Evolutionary conservation across 2,113 vertebrate genomes (phyloP), one percentile per base, ranked within the genome.

Genomic region (Mustela nigripes): DNA sequence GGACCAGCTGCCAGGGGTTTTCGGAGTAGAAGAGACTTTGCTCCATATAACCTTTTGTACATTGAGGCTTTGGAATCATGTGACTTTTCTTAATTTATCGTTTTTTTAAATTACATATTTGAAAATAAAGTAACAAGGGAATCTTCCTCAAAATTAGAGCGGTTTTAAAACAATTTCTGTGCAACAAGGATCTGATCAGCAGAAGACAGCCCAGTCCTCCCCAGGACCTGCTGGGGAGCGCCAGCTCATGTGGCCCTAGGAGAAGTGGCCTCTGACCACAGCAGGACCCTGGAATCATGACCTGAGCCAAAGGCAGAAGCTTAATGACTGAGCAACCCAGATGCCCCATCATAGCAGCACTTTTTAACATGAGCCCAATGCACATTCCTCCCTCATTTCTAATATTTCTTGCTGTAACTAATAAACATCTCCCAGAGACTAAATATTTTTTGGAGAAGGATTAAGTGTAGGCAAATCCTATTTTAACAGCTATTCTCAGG

Each of bases 361-460:
- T 28, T 63, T 26, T 28, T 62, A 56, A 50, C 39, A 3, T 0
- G 4, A 53, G 80, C 21, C 74, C 73, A 48, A 12, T 4, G 28
- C 2, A 15, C 0, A 9, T 22, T 82, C 56, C 88, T 92, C 58
- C 7, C 48, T 88, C 96, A 21, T 33, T 39, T 67, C 89, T 76
- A 67, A 19, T 60, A 28, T 56, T 79, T 86, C 93, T 91, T 95
- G 60, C 33, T 60, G 84, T 87, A 82, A 94, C 42, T 84, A 21
- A 80, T 92, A 69, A 92, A 84, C 45, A 45, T 62, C 71, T 82
- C 78, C 93, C 89, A 82, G 63, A 95, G 94, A 82, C 58, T 2
- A 76, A 97, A 63, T 92, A 86, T 79, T 58, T 96, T 98, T 86
- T 94, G 95, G 96, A 95, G 73, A 96, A 86, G 78, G 56, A 67